Percentiles rank a stretch among this genome's conserved stretches.
These are phyloP conservation scores for Tachypleus tridentatus DNA, from an alignment of 1,140 invertebrate genomes.

Conservation along the genomic window DNA sequence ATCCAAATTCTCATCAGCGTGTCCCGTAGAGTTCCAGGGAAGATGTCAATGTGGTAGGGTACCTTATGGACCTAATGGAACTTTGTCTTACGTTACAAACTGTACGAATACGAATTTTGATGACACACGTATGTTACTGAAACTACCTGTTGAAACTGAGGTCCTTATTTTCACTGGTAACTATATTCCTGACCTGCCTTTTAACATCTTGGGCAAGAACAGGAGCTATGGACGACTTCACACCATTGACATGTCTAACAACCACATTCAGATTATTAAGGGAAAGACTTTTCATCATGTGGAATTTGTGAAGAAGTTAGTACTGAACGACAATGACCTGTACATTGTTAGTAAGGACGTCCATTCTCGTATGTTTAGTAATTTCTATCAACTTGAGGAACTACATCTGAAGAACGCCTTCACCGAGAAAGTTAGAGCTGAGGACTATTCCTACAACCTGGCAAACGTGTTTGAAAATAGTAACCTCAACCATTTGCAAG, in stretches of 20 bases:
- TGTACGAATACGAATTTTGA: constrained; percentile 52
- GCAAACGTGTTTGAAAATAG: constrained; percentile 58
- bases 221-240: constrained; percentile 43
- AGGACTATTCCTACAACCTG: constrained; percentile 35
- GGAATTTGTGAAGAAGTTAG: constrained; percentile 51
- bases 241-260: constrained; percentile 62
- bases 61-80: constrained; percentile 27
- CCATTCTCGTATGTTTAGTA: constrained; percentile 63
- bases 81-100: constrained; percentile 49
- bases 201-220: constrained; percentile 58
- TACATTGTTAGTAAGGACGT: constrained; percentile 46
- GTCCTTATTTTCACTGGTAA: constrained; percentile 62
- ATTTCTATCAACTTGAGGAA: constrained; percentile 56
- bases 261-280: constrained; percentile 54
- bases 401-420: constrained; percentile 65
- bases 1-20: constrained; percentile 38
- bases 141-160: constrained; percentile 51
- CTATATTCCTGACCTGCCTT: constrained; percentile 46
- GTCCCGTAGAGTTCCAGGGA: constrained; percentile 28
- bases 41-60: constrained; percentile 26
- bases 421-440: constrained; percentile 37
- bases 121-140: constrained; percentile 43
- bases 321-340: constrained; percentile 60
- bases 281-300: constrained; percentile 67
- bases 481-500: constrained; percentile 50